Percentiles rank a stretch among this genome's conserved stretches.
These are phyloP conservation scores for Hypsopygia costalis DNA, from an alignment of 2,888 invertebrate species.

Conservation along the genomic window DNA sequence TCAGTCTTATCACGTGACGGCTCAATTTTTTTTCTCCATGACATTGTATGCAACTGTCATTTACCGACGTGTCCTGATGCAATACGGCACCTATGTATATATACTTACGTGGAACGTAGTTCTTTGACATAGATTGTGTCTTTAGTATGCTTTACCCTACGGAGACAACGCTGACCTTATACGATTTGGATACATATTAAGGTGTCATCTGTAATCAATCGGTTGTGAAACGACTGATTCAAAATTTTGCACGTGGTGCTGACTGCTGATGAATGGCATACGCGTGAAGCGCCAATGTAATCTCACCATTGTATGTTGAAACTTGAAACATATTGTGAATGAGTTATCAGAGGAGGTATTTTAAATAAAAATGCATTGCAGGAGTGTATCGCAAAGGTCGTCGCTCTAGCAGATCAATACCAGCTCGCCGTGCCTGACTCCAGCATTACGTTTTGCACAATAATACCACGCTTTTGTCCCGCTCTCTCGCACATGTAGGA, in stretches of 20 bases:
- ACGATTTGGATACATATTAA: background rate
- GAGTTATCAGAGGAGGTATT: background rate
- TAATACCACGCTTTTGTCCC: conserved; percentile 21
- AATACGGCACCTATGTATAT: too few relatives aligned
- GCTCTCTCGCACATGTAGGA: conserved; percentile 19
- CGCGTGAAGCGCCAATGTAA: background rate
- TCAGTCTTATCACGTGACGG: too few relatives aligned
- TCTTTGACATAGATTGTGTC: too few relatives aligned
- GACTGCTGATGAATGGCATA: background rate
- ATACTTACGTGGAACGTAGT: too few relatives aligned
- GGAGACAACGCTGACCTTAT: too few relatives aligned
- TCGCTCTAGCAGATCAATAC: conserved; percentile 33
- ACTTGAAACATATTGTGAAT: background rate
- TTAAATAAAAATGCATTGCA: conserved; percentile 1
- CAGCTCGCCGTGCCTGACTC: conserved; percentile 22
- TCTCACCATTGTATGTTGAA: background rate
- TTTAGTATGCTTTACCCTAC: too few relatives aligned
- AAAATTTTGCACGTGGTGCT: background rate
- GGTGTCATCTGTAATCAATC: background rate
- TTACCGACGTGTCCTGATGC: too few relatives aligned
- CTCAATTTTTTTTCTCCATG: too few relatives aligned
- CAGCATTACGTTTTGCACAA: conserved; percentile 17
- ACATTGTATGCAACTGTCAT: too few relatives aligned
- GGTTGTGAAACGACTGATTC: background rate
- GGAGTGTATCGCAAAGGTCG: conserved; percentile 24